Percentiles rank a stretch among this genome's conserved stretches.
These are phyloP conservation scores for Norana najaformis DNA, from an alignment of 2,888 invertebrate species.

Conservation along the genomic window DNA sequence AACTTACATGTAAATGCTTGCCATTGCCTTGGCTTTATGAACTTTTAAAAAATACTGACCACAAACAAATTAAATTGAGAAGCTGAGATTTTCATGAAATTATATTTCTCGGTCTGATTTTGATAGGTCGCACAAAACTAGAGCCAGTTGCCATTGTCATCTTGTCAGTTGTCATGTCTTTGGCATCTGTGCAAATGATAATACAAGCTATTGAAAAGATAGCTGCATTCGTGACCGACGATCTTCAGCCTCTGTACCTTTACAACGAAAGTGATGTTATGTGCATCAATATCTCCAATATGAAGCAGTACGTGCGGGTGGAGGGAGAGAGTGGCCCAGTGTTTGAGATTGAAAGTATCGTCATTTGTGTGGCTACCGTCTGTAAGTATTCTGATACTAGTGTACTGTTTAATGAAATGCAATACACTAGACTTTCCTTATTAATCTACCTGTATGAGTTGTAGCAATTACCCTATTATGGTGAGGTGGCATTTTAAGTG, in stretches of 20 bases:
- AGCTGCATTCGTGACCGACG: conserved; percentile 41
- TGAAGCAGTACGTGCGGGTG: conserved; percentile 25
- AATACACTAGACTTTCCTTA: background rate
- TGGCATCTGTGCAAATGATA: conserved; percentile 59
- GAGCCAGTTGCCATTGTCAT: conserved; percentile 60
- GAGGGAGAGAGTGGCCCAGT: conserved; percentile 45
- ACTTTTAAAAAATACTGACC: background rate
- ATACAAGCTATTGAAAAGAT: conserved; percentile 60
- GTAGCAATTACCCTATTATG: background rate
- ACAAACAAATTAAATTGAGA: background rate
- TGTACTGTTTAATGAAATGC: background rate
- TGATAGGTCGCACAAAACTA: conserved; percentile 54
- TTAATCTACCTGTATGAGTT: background rate
- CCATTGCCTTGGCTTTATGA: no score
- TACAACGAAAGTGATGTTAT: conserved; percentile 29
- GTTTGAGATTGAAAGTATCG: conserved; percentile 52
- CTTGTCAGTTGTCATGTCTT: conserved; percentile 60
- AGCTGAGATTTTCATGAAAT: background rate
- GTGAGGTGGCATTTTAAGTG: background rate
- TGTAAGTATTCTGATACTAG: conserved; percentile 47
- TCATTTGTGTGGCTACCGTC: conserved; percentile 54
- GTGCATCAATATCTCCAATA: conserved; percentile 37
- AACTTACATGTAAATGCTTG: background rate
- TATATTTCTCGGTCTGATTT: background rate
- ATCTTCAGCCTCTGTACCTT: conserved; percentile 34